Evolutionary conservation across 2,113 vertebrate genomes (phyloP).

Genomic region (Centropus unirufus): DNA sequence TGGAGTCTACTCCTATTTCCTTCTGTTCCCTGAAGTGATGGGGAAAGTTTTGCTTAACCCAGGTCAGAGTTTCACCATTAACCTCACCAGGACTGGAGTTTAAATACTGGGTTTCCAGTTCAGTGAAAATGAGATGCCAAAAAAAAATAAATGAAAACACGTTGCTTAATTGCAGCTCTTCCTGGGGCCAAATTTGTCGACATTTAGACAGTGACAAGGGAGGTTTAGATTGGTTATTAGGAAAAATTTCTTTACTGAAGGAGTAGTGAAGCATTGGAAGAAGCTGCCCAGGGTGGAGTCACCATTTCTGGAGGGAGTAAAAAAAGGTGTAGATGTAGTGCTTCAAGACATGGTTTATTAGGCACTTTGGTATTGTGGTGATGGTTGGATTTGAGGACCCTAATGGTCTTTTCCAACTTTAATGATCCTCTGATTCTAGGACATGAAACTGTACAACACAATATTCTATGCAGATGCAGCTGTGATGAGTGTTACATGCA

Average conservation of each 20-base stretch:
- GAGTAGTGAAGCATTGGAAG: no score
- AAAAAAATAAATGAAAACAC: not conserved
- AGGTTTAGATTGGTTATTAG: no score
- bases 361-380: no score
- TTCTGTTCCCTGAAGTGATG: not conserved
- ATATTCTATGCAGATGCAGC: not conserved
- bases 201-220: not conserved
- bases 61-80: not conserved
- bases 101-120: not conserved
- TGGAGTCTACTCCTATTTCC: not conserved
- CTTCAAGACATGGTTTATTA: no score
- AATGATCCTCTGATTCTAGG: not conserved
- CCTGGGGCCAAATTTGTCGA: not conserved
- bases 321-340: no score
- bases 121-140: not conserved
- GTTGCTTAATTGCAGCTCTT: not conserved
- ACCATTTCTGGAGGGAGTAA: no score
- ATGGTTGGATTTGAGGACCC: no score
- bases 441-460: not conserved
- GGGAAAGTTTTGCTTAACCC: not conserved
- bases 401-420: no score
- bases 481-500: rapidly evolving
- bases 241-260: no score
- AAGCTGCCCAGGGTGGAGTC: no score
- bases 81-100: not conserved